phyloP scores from a whole-genome alignment of 2,797 vertebrate species.

The Pangasius krempfi region DNA sequence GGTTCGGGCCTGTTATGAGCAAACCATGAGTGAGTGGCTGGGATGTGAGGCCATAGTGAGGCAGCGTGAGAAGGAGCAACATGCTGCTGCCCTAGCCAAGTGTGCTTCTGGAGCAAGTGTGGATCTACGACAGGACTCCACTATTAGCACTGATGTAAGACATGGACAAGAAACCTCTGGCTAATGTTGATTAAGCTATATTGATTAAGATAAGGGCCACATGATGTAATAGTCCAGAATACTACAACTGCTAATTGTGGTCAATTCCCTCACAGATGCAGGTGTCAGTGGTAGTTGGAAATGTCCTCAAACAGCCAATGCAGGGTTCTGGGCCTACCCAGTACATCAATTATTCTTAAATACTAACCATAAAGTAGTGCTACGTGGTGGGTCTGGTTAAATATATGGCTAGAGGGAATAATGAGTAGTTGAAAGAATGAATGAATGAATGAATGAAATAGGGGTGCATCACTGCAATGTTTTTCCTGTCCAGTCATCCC shows the following conservation, averaged over 20 bases:
- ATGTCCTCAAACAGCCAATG: not conserved
- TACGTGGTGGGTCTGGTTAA: not conserved
- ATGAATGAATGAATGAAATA: constrained; percentile 11
- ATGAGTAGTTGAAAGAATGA: not conserved
- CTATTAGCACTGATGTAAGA: constrained; percentile 90
- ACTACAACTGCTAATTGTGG: not conserved
- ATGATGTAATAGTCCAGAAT: not conserved
- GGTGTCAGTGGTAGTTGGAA: not conserved
- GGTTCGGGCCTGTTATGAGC: constrained; percentile 83
- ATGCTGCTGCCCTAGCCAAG: constrained; percentile 88
- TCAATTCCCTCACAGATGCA: not conserved
- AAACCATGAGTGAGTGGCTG: constrained; percentile 95
- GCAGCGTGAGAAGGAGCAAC: constrained; percentile 91
- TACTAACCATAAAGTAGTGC: not conserved
- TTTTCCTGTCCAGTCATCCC: constrained; percentile 81
- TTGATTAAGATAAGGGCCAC: not conserved
- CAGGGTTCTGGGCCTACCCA: not conserved
- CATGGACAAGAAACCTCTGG: not conserved
- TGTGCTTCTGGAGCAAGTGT: constrained; percentile 90
- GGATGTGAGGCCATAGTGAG: constrained; percentile 93
- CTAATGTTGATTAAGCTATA: not conserved
- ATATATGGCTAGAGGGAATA: not conserved
- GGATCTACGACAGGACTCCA: constrained; percentile 92
- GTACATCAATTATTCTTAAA: not conserved
- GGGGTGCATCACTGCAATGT: constrained; percentile 32